A percentile compares a stretch with the other conserved stretches of the same genome.
phyloP scores from a whole-genome alignment of 2,797 vertebrate genomes.

The Dromococcyx pavoninus region DNA sequence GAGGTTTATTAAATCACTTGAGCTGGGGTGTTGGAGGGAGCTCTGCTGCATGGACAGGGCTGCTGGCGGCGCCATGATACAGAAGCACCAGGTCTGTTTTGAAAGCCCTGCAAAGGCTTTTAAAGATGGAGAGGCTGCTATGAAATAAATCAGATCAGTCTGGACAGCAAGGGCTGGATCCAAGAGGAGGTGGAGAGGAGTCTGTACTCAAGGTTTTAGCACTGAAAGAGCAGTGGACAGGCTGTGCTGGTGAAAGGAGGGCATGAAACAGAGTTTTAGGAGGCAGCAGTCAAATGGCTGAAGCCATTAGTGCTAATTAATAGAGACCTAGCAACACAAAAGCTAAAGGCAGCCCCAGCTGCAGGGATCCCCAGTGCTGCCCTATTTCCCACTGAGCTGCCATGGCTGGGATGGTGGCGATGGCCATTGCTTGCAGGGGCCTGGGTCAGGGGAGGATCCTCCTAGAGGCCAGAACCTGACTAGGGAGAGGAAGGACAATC shows the following conservation, averaged over 20 bases:
- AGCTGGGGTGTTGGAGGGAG: not conserved
- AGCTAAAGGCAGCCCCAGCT: not conserved
- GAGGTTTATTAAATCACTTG: not conserved
- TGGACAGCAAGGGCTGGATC: not conserved
- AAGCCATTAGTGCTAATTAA: not conserved
- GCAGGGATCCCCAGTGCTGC: not conserved
- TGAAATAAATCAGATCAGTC: not conserved
- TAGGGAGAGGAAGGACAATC: not conserved
- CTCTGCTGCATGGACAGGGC: not conserved
- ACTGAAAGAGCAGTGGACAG: not conserved
- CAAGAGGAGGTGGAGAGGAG: not conserved
- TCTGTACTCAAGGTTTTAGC: not conserved
- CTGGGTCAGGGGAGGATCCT: not conserved
- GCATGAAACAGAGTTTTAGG: not conserved
- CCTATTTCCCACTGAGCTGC: not conserved
- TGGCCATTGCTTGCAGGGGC: not conserved
- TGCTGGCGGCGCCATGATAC: not conserved
- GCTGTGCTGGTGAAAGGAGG: not conserved
- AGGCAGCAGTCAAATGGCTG: not conserved
- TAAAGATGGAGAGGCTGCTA: not conserved
- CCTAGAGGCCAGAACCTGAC: not conserved
- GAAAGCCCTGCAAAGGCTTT: not conserved
- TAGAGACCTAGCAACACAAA: not conserved
- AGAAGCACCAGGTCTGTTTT: not conserved
- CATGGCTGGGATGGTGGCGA: not conserved